Conservation (phyloP, 2,113 vertebrate species). For the Tychaedon coryphoeus region DNA sequence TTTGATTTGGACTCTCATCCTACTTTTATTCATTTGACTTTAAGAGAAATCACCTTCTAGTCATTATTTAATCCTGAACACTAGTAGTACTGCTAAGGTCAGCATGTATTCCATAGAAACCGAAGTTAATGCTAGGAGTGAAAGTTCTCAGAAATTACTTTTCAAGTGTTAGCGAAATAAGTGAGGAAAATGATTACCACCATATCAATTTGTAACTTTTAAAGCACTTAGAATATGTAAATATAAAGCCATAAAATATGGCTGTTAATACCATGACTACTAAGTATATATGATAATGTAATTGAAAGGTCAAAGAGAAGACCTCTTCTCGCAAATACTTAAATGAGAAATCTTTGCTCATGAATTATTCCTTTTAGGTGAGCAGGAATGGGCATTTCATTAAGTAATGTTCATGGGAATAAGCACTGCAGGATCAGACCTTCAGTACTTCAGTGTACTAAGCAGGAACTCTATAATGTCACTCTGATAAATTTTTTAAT, state of each 20-base stretch:
- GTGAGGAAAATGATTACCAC: background rate
- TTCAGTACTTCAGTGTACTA: background rate
- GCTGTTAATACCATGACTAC: background rate
- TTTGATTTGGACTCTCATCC: background rate
- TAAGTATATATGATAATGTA: background rate
- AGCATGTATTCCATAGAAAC: background rate
- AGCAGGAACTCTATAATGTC: constrained; percentile 7
- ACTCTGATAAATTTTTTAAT: background rate
- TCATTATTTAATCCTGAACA: background rate
- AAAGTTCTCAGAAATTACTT: background rate
- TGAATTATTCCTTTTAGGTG: background rate
- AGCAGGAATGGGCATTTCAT: background rate
- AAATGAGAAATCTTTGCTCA: background rate
- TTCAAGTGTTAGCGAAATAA: background rate
- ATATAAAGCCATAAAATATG: background rate
- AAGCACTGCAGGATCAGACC: background rate
- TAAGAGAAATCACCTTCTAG: background rate
- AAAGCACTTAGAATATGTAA: background rate
- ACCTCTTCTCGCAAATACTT: background rate
- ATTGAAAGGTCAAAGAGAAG: constrained; percentile 19
- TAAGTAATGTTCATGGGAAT: background rate
- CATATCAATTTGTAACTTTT: background rate
- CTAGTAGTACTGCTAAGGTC: background rate
- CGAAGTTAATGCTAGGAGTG: background rate
- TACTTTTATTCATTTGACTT: background rate